These are phyloP conservation scores for Himalopsyche tibetana DNA, from an alignment of 2,888 invertebrate genomes.

Conservation along the genomic window DNA sequence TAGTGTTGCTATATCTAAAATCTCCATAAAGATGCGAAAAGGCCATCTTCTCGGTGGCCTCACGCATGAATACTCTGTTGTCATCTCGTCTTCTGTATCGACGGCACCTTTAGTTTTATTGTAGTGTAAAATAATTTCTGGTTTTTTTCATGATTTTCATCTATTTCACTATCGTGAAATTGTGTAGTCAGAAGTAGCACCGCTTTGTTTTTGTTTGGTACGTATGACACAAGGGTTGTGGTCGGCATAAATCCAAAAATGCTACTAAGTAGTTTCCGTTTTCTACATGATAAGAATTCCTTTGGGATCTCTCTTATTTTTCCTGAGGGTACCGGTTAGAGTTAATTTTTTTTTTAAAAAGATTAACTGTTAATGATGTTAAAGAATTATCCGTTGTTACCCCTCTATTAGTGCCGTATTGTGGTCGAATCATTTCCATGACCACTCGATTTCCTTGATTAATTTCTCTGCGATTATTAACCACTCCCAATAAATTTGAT, in stretches of 20 bases:
- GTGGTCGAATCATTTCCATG: constrained; percentile 6
- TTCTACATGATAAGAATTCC: not conserved
- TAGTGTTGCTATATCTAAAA: too few species aligned
- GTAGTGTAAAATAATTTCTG: constrained; percentile 48
- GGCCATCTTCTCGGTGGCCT: too few species aligned
- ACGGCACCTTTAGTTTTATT: too few species aligned
- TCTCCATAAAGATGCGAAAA: too few species aligned
- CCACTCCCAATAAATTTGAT: constrained; percentile 45
- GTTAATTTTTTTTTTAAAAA: too few species aligned
- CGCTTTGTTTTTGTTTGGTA: constrained; percentile 1
- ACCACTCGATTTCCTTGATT: constrained; percentile 1
- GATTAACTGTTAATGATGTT: constrained; percentile 39
- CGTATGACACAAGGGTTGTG: not conserved
- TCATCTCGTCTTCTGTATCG: too few species aligned
- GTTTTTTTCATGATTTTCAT: not conserved
- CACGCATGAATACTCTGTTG: too few species aligned
- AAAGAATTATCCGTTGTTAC: constrained; percentile 43
- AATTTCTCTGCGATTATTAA: constrained; percentile 51
- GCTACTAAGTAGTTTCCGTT: not conserved
- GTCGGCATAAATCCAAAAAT: too few species aligned
- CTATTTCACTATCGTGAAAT: too few species aligned
- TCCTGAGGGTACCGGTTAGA: constrained; percentile 21
- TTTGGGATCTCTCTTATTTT: not conserved
- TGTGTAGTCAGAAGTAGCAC: not conserved
- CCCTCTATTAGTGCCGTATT: constrained; percentile 40